Conservation (phyloP, 2,113 vertebrate genomes). For the Syngnathus scovelli region DNA sequence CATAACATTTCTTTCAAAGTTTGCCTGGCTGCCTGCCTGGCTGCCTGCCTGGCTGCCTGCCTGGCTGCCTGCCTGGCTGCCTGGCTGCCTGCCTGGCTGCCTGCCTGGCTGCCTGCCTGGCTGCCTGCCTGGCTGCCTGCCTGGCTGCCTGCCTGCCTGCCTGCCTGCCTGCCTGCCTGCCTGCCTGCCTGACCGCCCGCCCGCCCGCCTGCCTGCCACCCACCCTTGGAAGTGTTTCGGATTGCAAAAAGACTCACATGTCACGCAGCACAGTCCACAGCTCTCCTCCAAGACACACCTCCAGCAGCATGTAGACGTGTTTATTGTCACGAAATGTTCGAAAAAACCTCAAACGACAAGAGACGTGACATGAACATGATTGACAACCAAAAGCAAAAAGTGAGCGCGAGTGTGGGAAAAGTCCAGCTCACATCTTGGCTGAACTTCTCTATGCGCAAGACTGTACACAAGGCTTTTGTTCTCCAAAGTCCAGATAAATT, state of each 20-base stretch:
- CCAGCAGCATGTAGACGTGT: slow-evolving; percentile 89
- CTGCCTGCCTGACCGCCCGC: too few relatives aligned
- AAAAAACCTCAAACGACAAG: slow-evolving; percentile 73
- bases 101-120: too few relatives aligned
- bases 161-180: too few relatives aligned
- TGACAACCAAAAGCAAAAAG: neutral
- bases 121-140: too few relatives aligned
- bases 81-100: too few relatives aligned
- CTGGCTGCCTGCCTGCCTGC: too few relatives aligned
- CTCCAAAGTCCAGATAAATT: slow-evolving; percentile 52
- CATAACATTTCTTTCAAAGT: neutral
- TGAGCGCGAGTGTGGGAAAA: neutral
- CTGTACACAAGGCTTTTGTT: slow-evolving; percentile 46
- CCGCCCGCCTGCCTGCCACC: too few relatives aligned
- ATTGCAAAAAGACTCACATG: slow-evolving; percentile 74
- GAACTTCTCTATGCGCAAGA: slow-evolving; percentile 30
- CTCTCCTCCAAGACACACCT: slow-evolving; percentile 88
- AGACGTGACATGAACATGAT: too few relatives aligned
- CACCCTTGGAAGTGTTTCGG: neutral
- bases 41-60: too few relatives aligned
- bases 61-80: too few relatives aligned
- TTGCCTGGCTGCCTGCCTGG: neutral
- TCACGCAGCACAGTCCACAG: slow-evolving; percentile 89
- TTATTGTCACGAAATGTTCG: slow-evolving; percentile 87
- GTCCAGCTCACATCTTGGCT: slow-evolving; percentile 1